Evolutionary conservation across 2,888 invertebrate genomes (phyloP).

Genomic region (Diplolepis rosae): DNA sequence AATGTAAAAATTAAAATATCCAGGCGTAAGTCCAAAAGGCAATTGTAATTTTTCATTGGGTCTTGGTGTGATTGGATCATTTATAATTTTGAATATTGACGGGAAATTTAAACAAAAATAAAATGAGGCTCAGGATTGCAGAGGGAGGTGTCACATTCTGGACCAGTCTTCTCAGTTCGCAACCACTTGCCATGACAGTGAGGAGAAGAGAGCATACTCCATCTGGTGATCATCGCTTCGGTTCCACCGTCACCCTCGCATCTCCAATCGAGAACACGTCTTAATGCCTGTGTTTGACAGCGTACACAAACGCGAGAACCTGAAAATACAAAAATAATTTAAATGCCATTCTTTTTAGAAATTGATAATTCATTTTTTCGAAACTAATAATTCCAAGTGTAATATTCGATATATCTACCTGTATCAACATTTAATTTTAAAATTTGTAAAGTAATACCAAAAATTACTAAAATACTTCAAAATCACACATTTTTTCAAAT

Average conservation of each 20-base stretch:
- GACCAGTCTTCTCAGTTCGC: conserved; percentile 75
- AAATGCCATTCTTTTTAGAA: too few species aligned
- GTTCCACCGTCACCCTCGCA: conserved; percentile 88
- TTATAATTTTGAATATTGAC: background rate
- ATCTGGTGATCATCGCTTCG: conserved; percentile 79
- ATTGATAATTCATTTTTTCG: too few species aligned
- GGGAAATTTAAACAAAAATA: conserved; percentile 60
- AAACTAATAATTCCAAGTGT: too few species aligned
- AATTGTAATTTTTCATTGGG: background rate
- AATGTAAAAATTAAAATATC: background rate
- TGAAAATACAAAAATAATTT: conserved; percentile 65
- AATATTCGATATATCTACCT: too few species aligned
- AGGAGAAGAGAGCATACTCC: conserved; percentile 88
- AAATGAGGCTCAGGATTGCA: conserved; percentile 65
- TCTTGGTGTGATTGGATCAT: background rate
- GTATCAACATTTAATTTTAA: too few species aligned
- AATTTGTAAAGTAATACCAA: too few species aligned
- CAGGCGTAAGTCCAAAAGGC: background rate
- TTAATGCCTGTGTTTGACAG: conserved; percentile 88
- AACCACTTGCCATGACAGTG: conserved; percentile 94
- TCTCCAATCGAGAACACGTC: conserved; percentile 83
- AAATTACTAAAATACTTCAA: too few species aligned
- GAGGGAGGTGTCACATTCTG: conserved; percentile 61
- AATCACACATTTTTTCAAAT: too few species aligned
- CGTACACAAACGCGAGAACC: conserved; percentile 86